phyloP scores from a whole-genome alignment of 2,113 vertebrate species.

The Sceloporus undulatus region DNA sequence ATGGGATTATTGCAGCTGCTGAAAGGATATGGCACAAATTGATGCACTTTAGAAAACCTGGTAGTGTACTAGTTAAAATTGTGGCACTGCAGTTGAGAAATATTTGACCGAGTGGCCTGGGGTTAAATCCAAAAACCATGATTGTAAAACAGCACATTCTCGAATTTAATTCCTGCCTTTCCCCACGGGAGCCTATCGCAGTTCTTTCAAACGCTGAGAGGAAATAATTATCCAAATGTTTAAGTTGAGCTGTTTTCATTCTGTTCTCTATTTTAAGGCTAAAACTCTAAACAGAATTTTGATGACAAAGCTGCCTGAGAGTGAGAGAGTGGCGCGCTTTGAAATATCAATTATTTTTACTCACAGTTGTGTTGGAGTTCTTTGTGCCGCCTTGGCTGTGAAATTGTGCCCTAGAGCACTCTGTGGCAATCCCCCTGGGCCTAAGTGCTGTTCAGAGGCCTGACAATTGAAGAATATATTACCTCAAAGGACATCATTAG shows the following conservation, averaged over 20 bases:
- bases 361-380: background rate
- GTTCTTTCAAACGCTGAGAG: conserved; percentile 21
- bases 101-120: background rate
- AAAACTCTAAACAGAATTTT: conserved; percentile 40
- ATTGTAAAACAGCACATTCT: conserved; percentile 44
- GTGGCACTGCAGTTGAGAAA: background rate
- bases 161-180: conserved; percentile 69
- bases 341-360: conserved; percentile 5
- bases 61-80: background rate
- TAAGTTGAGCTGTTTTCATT: conserved; percentile 73
- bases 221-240: conserved; percentile 59
- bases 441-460: conserved; percentile 14
- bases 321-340: background rate
- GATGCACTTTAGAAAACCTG: background rate
- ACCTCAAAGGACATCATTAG: conserved; percentile 33
- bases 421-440: background rate
- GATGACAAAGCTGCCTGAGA: conserved; percentile 24
- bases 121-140: conserved; percentile 21
- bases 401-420: background rate
- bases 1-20: background rate
- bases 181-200: conserved; percentile 29
- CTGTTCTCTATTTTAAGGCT: conserved; percentile 64
- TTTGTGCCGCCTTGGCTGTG: conserved; percentile 15
- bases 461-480: conserved; percentile 42
- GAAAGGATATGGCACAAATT: background rate